These are phyloP conservation scores for Neoniphon sammara DNA, from an alignment of 2,797 vertebrate species.

Conservation along the genomic window DNA sequence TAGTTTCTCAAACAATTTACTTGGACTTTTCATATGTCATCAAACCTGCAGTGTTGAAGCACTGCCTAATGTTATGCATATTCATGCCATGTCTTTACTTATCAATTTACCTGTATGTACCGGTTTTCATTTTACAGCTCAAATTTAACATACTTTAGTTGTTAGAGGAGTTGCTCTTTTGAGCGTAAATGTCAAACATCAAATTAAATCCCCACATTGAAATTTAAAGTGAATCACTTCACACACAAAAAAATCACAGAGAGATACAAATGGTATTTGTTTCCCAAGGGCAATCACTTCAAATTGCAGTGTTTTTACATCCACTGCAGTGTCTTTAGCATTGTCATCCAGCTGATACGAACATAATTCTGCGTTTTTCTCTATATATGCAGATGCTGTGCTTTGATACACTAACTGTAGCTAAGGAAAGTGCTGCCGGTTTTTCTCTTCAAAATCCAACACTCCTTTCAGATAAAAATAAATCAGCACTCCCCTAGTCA, in stretches of 20 bases:
- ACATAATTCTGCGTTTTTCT: background rate
- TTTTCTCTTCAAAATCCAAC: constrained; percentile 1
- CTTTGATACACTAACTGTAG: constrained; percentile 4
- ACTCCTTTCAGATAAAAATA: constrained; percentile 9
- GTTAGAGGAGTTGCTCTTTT: constrained; percentile 57
- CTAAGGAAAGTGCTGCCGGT: background rate
- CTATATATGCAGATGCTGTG: background rate
- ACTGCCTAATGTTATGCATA: constrained; percentile 20
- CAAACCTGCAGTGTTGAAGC: constrained; percentile 31
- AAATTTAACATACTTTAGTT: constrained; percentile 59
- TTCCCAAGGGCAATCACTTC: constrained; percentile 25
- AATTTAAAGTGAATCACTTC: constrained; percentile 39
- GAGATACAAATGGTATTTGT: constrained; percentile 32
- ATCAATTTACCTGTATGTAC: constrained; percentile 51
- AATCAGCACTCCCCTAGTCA: constrained; percentile 24
- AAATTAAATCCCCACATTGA: constrained; percentile 49
- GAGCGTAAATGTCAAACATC: constrained; percentile 34
- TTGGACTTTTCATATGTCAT: no score
- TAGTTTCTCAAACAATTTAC: no score
- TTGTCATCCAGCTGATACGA: constrained; percentile 18
- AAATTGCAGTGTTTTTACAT: constrained; percentile 37
- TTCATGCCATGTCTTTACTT: constrained; percentile 23
- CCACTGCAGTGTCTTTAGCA: background rate
- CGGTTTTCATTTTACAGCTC: constrained; percentile 57
- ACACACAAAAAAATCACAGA: constrained; percentile 33